Base-by-base conservation (phyloP, 2,113 vertebrate species). In the Willisornis vidua region DNA sequence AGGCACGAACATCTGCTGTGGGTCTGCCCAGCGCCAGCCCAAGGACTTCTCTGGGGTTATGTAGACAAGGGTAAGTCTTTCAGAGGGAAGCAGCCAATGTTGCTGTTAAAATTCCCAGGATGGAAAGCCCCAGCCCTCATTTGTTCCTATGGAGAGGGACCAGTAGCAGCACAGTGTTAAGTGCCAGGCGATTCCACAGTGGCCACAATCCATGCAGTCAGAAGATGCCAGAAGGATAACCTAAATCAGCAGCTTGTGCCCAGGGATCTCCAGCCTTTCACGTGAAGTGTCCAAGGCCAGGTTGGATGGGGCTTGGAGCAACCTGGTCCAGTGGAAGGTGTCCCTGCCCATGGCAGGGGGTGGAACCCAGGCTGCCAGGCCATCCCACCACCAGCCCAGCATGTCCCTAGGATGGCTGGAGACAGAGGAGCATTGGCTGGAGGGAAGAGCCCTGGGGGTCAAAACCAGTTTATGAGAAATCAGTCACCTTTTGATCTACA, bases 141-240 rank as follows among this genome's bases (percentile, higher is more conserved):
- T 10, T 26, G 66, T 59, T 48, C 9, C 88, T 1, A 0, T 1
- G 28, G 51, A 24, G n/a, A 85, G 8, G 54, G 24, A 84, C 22
- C n/a, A 35, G 9, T 7, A 45, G 70, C 85, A 52, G 41, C 52
- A 20, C 55, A 20, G 45, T 43, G 29, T 7, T 7, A 7, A 12
- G 41, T 3, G 28, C 8, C 68, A n/a, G 57, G 17, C 0, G 3
- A 14, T 5, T 8, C n/a, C 0, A 0, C 1, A 33, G 66, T 0
- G 3, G 35, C 55, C 12, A 0, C 3, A 14, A 31, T 7, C 46
- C 20, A 1, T 0, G 10, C 0, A 1, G 77, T 1, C 19, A 52
- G 52, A 45, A 46, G 41, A 45, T 24, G 23, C n/a, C 77, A 59
- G 48, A 57, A 31, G 37, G 48, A 43, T 12, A 37, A 74, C 6